These are phyloP conservation scores for Pempheris klunzingeri DNA, from an alignment of 2,797 vertebrate genomes.

Conservation along the genomic window DNA sequence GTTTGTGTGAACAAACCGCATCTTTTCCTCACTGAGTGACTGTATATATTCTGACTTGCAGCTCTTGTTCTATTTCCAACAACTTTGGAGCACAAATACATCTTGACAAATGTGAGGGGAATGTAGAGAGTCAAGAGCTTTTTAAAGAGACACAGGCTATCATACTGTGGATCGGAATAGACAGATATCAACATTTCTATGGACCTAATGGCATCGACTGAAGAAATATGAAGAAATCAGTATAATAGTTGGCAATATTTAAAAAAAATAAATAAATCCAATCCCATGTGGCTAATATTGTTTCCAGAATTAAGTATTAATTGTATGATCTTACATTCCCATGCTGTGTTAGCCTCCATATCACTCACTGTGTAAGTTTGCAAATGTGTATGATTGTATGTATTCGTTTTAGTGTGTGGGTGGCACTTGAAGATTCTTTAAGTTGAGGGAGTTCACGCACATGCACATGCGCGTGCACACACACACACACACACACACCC, in stretches of 20 bases:
- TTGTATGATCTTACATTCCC: constrained; percentile 17
- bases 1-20: constrained; percentile 37
- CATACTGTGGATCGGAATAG: constrained; percentile 37
- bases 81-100: constrained; percentile 21
- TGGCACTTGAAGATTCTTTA: constrained; percentile 40
- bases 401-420: constrained; percentile 29
- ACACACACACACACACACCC: constrained; percentile 8
- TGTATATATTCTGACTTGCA: constrained; percentile 31
- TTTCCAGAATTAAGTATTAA: constrained; percentile 46
- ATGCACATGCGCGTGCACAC: constrained; percentile 10
- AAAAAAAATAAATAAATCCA: constrained; percentile 61
- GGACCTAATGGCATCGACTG: constrained; percentile 44
- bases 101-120: constrained; percentile 17
- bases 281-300: constrained; percentile 21
- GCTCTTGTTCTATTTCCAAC: constrained; percentile 23
- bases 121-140: constrained; percentile 7
- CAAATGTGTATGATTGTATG: constrained; percentile 15
- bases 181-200: constrained; percentile 16
- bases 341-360: neutral
- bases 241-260: constrained; percentile 59
- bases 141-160: constrained; percentile 21
- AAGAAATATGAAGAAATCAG: constrained; percentile 60
- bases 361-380: constrained; percentile 9
- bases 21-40: neutral
- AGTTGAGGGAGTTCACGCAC: constrained; percentile 38